These are phyloP conservation scores for Cochlearius cochlearius DNA, from an alignment of 2,113 vertebrate species.

Conservation along the genomic window DNA sequence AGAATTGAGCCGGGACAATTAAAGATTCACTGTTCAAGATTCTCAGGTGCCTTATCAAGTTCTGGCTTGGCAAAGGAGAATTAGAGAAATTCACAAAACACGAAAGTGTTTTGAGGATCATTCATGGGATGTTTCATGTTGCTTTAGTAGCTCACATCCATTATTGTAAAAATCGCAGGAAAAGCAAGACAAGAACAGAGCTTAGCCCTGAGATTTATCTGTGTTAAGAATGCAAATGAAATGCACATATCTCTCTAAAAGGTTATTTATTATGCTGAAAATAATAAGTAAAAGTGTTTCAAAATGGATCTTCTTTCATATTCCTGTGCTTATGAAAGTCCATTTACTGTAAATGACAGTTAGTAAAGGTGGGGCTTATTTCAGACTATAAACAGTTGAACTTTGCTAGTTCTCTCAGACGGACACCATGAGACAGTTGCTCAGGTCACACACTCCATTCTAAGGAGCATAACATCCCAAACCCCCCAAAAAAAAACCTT, in stretches of 20 bases:
- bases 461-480: conserved; percentile 29
- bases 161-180: background rate
- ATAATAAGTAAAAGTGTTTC: background rate
- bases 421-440: conserved; percentile 7
- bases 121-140: background rate
- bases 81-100: background rate
- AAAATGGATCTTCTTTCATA: conserved; percentile 49
- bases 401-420: conserved; percentile 42
- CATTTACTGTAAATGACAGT: conserved; percentile 65
- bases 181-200: background rate
- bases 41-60: background rate
- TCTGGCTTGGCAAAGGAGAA: background rate
- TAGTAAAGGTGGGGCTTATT: conserved; percentile 63
- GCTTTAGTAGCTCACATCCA: background rate
- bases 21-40: background rate
- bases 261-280: conserved; percentile 8
- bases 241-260: background rate
- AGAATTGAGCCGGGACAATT: background rate
- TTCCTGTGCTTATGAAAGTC: conserved; percentile 47
- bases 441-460: background rate
- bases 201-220: background rate
- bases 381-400: conserved; percentile 58
- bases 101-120: background rate
- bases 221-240: conserved; percentile 24
- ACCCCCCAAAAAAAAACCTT: background rate